Base-by-base conservation (phyloP, 2,797 vertebrate genomes). In the Antennarius maculatus region DNA sequence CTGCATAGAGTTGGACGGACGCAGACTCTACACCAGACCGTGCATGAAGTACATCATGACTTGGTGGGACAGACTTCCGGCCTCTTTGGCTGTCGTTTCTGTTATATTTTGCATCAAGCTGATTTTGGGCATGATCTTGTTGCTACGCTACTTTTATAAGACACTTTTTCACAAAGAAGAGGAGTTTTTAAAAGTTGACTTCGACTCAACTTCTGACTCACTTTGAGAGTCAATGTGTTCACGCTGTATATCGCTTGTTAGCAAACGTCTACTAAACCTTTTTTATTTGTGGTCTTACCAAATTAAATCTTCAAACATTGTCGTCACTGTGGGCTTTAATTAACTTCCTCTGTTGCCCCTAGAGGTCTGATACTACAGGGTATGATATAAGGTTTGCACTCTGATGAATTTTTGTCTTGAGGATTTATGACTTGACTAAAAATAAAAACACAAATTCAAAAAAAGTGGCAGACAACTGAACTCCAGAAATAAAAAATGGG, bases 351-450 rank as follows among this genome's bases (percentile, higher is more conserved):
- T 48, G 13, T 9, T 54, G 27, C 14, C 3, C 41, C 34, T 17
- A 6, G 56, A 52, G 28, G 23, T 8, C 8, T 29, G 17, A 50
- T 37, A 16, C 16, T 17, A 14, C 28, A 29, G 45, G 62, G 12
- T 34, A 6, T 55, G 50, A 5, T 2, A 41, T n/a, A 45, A n/a
- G 6, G 27, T 48, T 39, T 39, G 34, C 1, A 17, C 54, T 50
- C 39, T 28, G 2, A 49, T 47, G 58, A 71, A 86, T 77, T 34
- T 77, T 16, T 77, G 76, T 62, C 59, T 53, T 60, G 50, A 77
- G 86, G 80, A 88, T 83, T 85, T 74, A 86, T 68, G 56, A 45
- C 54, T 34, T 0, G 34, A 13, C 69, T 85, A 67, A 78, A 81
- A 84, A 72, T 46, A 34, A 13, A 57, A 41, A 58, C 45, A 51